Percentiles rank a stretch among this genome's conserved stretches.
Conservation (phyloP, 64 coral and sea anemone species). For the Pachyseris speciosa region DNA sequence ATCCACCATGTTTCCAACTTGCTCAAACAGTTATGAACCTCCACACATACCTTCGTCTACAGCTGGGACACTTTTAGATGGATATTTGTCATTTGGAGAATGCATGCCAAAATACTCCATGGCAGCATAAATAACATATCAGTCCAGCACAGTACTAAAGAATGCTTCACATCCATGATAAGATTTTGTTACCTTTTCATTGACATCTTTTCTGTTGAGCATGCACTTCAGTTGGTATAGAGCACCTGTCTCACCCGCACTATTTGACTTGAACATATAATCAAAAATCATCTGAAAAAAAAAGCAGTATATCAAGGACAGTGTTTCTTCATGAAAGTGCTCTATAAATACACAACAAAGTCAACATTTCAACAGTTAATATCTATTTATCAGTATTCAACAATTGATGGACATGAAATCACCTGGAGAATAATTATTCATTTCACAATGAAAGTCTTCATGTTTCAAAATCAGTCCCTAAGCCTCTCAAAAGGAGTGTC, state of each 20-base stretch:
- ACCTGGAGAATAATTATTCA: slow-evolving; percentile 60
- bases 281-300: slow-evolving; percentile 55
- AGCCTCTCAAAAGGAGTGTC: slow-evolving; percentile 40
- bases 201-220: slow-evolving; percentile 1
- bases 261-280: slow-evolving; percentile 1
- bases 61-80: not conserved
- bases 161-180: slow-evolving; percentile 41
- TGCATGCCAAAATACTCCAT: slow-evolving; percentile 21
- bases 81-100: not conserved
- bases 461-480: slow-evolving; percentile 28
- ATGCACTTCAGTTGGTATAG: slow-evolving; percentile 29
- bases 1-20: not conserved
- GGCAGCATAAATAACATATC: slow-evolving; percentile 1
- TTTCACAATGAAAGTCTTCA: slow-evolving; percentile 49
- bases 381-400: too few species aligned
- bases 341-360: too few species aligned
- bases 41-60: too few species aligned
- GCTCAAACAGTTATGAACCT: not conserved
- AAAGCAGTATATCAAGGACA: too few species aligned
- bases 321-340: too few species aligned
- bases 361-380: too few species aligned
- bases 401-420: too few species aligned
- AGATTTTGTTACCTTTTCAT: slow-evolving; percentile 4
- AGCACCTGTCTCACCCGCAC: slow-evolving; percentile 1
- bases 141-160: slow-evolving; percentile 19